Conservation (phyloP, 2,113 vertebrate species). For the Pedionomus torquatus region DNA sequence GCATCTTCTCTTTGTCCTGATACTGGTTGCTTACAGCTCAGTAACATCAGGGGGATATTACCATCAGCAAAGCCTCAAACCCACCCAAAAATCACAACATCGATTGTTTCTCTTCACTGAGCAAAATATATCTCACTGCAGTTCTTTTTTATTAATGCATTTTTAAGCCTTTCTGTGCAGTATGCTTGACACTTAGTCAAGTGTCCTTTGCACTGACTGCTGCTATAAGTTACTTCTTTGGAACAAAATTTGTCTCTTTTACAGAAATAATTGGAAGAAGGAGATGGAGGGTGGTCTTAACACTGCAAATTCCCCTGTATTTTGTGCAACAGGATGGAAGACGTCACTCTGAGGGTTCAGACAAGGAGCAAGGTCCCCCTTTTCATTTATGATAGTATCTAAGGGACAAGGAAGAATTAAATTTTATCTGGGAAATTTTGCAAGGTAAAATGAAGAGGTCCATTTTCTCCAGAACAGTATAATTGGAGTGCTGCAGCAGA, state of each 20-base stretch:
- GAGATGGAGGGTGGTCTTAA: background rate
- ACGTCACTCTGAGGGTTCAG: background rate
- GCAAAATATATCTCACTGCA: background rate
- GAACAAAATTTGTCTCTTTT: background rate
- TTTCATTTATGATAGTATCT: background rate
- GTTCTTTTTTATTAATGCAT: background rate
- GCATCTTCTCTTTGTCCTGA: background rate
- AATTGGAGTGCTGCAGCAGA: background rate
- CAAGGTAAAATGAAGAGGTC: background rate
- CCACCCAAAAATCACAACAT: background rate
- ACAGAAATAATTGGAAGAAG: background rate
- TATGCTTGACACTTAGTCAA: background rate
- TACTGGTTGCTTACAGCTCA: background rate
- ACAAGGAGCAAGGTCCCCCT: background rate
- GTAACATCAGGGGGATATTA: background rate
- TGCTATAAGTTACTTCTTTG: background rate
- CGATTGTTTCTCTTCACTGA: background rate
- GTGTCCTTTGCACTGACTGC: constrained; percentile 31
- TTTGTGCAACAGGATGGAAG: background rate
- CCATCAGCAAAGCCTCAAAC: background rate
- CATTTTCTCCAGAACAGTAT: background rate
- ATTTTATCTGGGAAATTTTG: background rate
- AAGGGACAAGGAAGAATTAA: background rate
- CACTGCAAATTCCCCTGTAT: background rate
- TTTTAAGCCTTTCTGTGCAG: background rate